These are phyloP conservation scores for Zaprionus africanus DNA, from an alignment of 1,140 invertebrate genomes.

Conservation along the genomic window DNA sequence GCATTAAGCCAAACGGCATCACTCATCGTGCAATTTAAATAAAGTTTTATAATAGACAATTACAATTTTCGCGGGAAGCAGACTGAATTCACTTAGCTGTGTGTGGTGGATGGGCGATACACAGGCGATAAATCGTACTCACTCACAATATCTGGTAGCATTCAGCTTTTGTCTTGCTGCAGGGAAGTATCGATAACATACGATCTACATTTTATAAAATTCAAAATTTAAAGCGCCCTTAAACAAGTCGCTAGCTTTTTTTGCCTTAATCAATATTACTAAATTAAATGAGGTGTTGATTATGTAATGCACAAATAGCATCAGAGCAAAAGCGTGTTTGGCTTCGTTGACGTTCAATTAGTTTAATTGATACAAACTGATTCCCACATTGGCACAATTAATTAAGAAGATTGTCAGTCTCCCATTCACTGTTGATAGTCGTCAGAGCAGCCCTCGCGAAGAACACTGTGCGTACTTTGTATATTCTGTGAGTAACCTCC, in stretches of 20 bases:
- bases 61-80: constrained; percentile 7
- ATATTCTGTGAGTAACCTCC: constrained; percentile 10
- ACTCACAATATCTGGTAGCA: constrained; percentile 6
- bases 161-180: neutral
- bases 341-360: constrained; percentile 42
- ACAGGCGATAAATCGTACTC: neutral
- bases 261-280: no score
- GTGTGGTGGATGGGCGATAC: constrained; percentile 29
- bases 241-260: neutral
- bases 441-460: constrained; percentile 23
- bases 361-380: constrained; percentile 56
- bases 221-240: neutral
- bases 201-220: neutral
- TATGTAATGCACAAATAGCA: neutral
- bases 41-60: neutral
- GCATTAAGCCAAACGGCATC: constrained; percentile 12
- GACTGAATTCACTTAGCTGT: neutral
- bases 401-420: constrained; percentile 34
- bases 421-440: neutral
- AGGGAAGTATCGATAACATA: constrained; percentile 11
- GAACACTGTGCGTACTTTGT: constrained; percentile 10
- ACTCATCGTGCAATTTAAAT: constrained; percentile 18
- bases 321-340: neutral
- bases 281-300: neutral
- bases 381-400: constrained; percentile 14